Evolutionary conservation across 1,140 invertebrate genomes (phyloP).

Genomic region (Pectinophora gossypiella): DNA sequence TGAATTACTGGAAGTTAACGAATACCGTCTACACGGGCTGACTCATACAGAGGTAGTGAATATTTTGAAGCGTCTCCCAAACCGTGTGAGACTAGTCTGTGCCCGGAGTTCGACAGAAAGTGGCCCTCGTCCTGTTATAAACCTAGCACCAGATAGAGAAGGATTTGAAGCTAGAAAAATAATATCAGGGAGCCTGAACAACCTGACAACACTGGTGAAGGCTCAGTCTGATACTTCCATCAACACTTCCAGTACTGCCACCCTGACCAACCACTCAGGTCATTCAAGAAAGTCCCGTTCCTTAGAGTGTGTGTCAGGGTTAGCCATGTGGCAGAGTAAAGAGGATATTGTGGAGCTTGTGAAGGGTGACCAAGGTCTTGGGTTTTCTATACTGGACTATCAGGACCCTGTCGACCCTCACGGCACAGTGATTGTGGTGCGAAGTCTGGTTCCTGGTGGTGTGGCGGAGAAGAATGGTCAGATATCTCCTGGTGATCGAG

Average conservation of each 20-base stretch:
- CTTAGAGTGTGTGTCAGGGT: conserved; percentile 91
- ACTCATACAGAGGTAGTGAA: conserved; percentile 93
- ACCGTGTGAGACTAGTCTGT: conserved; percentile 89
- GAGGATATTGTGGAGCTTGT: conserved; percentile 90
- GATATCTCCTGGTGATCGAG: conserved; percentile 93
- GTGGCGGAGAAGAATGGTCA: conserved; percentile 91
- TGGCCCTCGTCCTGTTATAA: conserved; percentile 81
- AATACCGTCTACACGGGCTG: conserved; percentile 88
- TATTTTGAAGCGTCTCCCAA: conserved; percentile 91
- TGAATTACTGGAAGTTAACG: conserved; percentile 94
- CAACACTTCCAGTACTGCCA: conserved; percentile 83
- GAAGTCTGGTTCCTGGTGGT: conserved; percentile 94
- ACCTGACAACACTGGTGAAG: conserved; percentile 85
- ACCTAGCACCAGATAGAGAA: conserved; percentile 85
- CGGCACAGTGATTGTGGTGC: conserved; percentile 95
- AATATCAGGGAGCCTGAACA: conserved; percentile 85
- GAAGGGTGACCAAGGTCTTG: conserved; percentile 93
- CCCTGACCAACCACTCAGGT: conserved; percentile 79
- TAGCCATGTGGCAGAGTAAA: conserved; percentile 95
- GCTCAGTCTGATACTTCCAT: conserved; percentile 92
- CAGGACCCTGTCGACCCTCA: conserved; percentile 91
- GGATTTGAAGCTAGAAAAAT: conserved; percentile 86
- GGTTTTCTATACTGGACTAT: conserved; percentile 97
- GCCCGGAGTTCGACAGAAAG: conserved; percentile 76
- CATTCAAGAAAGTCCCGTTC: conserved; percentile 90